Conservation (phyloP, 1,140 invertebrate species). For the Vollenhovia emeryi region DNA sequence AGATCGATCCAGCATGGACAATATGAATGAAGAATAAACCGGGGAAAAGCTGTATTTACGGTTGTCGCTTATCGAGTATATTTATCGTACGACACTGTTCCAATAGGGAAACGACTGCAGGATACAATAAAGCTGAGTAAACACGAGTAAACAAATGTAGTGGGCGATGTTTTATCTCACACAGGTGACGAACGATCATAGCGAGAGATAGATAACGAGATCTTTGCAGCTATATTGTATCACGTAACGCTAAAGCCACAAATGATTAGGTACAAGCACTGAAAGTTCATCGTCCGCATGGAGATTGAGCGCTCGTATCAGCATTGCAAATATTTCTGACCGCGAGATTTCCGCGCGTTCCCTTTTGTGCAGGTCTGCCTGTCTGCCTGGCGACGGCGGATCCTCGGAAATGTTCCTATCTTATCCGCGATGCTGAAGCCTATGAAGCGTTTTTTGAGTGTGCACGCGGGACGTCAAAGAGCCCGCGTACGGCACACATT, state of each 20-base stretch:
- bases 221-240: background rate
- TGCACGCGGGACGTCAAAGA: background rate
- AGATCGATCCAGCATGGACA: background rate
- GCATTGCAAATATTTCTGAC: conserved; percentile 11
- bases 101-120: conserved; percentile 23
- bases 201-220: background rate
- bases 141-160: conserved; percentile 47
- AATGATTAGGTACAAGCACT: background rate
- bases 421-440: conserved; percentile 13
- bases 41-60: conserved; percentile 28
- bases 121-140: conserved; percentile 40
- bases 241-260: background rate
- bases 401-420: conserved; percentile 3
- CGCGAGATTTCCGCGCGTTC: background rate
- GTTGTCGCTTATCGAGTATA: conserved; percentile 27
- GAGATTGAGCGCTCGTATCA: background rate
- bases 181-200: background rate
- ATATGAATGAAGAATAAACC: background rate
- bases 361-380: background rate
- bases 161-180: background rate
- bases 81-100: conserved; percentile 9
- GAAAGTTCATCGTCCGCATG: background rate
- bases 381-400: background rate
- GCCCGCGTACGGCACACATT: conserved; percentile 44
- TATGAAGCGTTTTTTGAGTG: background rate